Evolutionary conservation across 2,888 invertebrate genomes (phyloP).

Genomic region (Phasia obesa): DNA sequence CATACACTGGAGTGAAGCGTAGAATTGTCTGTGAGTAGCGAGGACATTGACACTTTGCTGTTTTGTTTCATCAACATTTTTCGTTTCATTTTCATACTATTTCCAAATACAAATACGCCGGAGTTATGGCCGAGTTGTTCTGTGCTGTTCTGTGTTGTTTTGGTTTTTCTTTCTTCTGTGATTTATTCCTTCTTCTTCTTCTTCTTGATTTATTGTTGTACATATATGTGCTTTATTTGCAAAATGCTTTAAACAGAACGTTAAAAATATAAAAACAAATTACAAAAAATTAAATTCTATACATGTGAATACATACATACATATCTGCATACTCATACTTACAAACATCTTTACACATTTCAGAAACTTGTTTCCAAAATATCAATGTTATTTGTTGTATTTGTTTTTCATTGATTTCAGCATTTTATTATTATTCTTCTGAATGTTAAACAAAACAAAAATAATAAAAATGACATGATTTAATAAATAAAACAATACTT

Average conservation of each 20-base stretch:
- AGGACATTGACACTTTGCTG: slow-evolving; percentile 82
- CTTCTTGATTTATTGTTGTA: slow-evolving; percentile 3
- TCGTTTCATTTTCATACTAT: slow-evolving; percentile 71
- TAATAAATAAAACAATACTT: too few species aligned
- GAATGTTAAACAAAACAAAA: slow-evolving; percentile 27
- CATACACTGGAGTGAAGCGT: slow-evolving; percentile 26
- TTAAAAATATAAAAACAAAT: not conserved
- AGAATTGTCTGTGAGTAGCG: slow-evolving; percentile 70
- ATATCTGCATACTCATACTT: not conserved
- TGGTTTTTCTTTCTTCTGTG: slow-evolving; percentile 21
- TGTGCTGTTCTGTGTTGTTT: slow-evolving; percentile 33
- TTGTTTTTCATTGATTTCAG: too few species aligned
- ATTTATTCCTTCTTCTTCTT: slow-evolving; percentile 33
- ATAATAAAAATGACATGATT: not conserved
- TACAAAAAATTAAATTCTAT: not conserved
- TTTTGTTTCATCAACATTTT: slow-evolving; percentile 79
- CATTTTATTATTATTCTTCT: slow-evolving; percentile 3
- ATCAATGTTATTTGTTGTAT: too few species aligned
- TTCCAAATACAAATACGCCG: slow-evolving; percentile 24
- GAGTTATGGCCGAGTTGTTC: slow-evolving; percentile 34
- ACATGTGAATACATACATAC: not conserved
- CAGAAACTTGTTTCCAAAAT: too few species aligned
- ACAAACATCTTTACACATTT: too few species aligned
- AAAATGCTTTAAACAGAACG: slow-evolving; percentile 21
- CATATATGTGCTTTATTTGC: slow-evolving; percentile 18